These are phyloP conservation scores for Cotesia chilonis DNA, from an alignment of 1,140 invertebrate genomes.

Conservation along the genomic window DNA sequence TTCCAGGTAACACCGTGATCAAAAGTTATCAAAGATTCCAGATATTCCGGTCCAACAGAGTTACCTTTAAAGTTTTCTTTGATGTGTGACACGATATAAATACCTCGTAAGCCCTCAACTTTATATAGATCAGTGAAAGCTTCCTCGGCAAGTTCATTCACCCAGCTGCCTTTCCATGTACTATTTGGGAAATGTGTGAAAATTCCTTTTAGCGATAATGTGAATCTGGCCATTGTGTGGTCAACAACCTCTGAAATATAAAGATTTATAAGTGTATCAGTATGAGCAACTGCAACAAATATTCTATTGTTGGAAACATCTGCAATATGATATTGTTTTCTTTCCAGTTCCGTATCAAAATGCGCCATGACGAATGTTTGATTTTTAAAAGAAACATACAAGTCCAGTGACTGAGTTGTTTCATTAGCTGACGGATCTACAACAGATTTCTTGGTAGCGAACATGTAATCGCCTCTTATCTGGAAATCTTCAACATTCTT, in stretches of 20 bases:
- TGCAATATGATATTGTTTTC: constrained; percentile 80
- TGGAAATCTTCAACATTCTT: constrained; percentile 82
- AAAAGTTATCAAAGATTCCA: constrained; percentile 85
- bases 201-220: constrained; percentile 82
- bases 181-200: constrained; percentile 84
- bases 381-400: constrained; percentile 81
- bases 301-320: constrained; percentile 83
- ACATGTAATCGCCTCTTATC: constrained; percentile 84
- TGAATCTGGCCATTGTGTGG: constrained; percentile 71
- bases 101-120: constrained; percentile 84
- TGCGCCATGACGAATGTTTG: constrained; percentile 75
- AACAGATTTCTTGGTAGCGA: constrained; percentile 71
- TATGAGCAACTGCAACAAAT: constrained; percentile 85
- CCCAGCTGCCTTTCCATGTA: constrained; percentile 82
- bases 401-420: constrained; percentile 64
- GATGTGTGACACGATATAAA: constrained; percentile 89
- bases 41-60: constrained; percentile 75
- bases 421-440: constrained; percentile 32
- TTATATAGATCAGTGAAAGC: constrained; percentile 90
- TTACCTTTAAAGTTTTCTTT: constrained; percentile 64
- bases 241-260: constrained; percentile 76
- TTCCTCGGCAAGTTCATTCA: constrained; percentile 80
- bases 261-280: constrained; percentile 76
- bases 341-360: constrained; percentile 76
- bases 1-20: constrained; percentile 88